Percentiles rank a stretch among this genome's conserved stretches.
Evolutionary conservation across 1,140 invertebrate genomes (phyloP).

Genomic region (Gyrodactylus salaris): DNA sequence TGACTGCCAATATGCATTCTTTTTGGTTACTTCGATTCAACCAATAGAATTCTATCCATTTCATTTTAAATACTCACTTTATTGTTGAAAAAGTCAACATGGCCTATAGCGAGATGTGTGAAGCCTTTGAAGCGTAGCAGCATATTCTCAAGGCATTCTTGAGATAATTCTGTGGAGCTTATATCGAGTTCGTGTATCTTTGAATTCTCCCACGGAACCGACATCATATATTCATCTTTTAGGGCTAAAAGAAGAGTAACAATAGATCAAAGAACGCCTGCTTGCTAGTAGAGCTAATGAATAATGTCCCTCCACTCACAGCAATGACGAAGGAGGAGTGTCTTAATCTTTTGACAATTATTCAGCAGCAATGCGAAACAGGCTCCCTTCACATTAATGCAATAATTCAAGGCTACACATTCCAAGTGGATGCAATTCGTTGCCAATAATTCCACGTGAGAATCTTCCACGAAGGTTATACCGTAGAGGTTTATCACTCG

Average conservation of each 20-base stretch:
- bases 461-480: conserved; percentile 88
- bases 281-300: too few species aligned
- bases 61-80: conserved; percentile 24
- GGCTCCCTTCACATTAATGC: conserved; percentile 74
- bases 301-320: conserved; percentile 25
- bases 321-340: conserved; percentile 72
- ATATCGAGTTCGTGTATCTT: conserved; percentile 69
- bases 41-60: conserved; percentile 1
- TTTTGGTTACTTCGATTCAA: background rate
- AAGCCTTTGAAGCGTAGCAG: conserved; percentile 49
- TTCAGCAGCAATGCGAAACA: conserved; percentile 71
- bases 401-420: conserved; percentile 75
- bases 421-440: conserved; percentile 44
- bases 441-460: conserved; percentile 73
- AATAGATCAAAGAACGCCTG: background rate
- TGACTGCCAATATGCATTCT: too few species aligned
- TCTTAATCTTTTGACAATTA: conserved; percentile 54
- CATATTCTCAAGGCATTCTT: conserved; percentile 66
- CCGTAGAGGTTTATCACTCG: conserved; percentile 30
- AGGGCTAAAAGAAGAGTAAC: conserved; percentile 26
- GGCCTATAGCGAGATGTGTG: conserved; percentile 58
- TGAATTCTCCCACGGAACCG: conserved; percentile 88
- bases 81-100: conserved; percentile 84
- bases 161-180: conserved; percentile 66
- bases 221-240: conserved; percentile 53